Evolutionary conservation across 2,797 vertebrate genomes (phyloP).

Genomic region (Ctenochaetus hawaiiensis): DNA sequence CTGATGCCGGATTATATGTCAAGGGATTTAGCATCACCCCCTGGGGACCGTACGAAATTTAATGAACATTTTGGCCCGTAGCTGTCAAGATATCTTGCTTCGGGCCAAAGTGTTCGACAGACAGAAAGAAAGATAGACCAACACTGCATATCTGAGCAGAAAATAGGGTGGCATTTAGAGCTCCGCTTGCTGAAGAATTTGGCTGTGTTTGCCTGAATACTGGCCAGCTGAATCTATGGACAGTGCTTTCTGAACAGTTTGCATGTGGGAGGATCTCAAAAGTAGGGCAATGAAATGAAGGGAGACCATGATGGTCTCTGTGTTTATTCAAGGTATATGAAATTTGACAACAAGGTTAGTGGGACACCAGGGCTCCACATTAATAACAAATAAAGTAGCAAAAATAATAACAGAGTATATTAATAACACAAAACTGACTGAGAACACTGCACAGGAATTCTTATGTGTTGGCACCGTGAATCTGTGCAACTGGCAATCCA

Average conservation of each 20-base stretch:
- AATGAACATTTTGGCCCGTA: background rate
- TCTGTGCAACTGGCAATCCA: background rate
- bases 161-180: slow-evolving; percentile 48
- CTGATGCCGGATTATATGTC: slow-evolving; percentile 2
- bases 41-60: background rate
- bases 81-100: slow-evolving; percentile 4
- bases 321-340: slow-evolving; percentile 26
- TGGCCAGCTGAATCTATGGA: slow-evolving; percentile 65
- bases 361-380: background rate
- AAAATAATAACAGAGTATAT: background rate
- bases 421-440: background rate
- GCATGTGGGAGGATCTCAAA: slow-evolving; percentile 80
- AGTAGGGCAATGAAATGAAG: slow-evolving; percentile 76
- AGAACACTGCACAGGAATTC: background rate
- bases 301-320: slow-evolving; percentile 25
- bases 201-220: slow-evolving; percentile 44
- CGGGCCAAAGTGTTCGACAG: slow-evolving; percentile 7
- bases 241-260: slow-evolving; percentile 75
- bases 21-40: background rate
- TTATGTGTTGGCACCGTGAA: background rate
- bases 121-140: background rate
- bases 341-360: slow-evolving; percentile 14
- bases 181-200: slow-evolving; percentile 47
- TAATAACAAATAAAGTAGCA: background rate
- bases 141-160: slow-evolving; percentile 13